Evolutionary conservation across 92 coral and sea anemone genomes (phyloP).

Genomic region (Chrysogorgia sp.): DNA sequence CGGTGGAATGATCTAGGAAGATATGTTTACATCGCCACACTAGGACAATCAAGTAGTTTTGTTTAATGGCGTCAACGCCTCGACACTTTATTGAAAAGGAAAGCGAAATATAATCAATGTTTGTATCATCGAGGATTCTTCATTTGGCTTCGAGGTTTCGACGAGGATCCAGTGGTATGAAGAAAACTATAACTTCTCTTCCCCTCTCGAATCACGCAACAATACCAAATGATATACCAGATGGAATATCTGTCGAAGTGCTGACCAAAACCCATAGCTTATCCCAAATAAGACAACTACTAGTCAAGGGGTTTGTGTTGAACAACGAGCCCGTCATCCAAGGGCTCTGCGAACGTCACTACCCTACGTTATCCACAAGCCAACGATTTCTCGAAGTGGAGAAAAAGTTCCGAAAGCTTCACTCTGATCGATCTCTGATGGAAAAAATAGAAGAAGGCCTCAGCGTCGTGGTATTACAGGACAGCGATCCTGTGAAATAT

Average conservation of each 20-base stretch:
- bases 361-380: background rate
- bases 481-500: background rate
- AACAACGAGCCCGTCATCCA: slow-evolving; percentile 7
- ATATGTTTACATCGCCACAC: too few species aligned
- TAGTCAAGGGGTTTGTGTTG: slow-evolving; percentile 11
- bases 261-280: background rate
- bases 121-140: too few species aligned
- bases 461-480: slow-evolving; percentile 3
- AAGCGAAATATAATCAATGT: too few species aligned
- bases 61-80: too few species aligned
- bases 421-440: background rate
- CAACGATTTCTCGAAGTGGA: background rate
- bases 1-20: too few species aligned
- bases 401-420: background rate
- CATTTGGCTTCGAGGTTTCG: too few species aligned
- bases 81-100: too few species aligned
- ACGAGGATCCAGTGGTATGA: too few species aligned
- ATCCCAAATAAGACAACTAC: background rate
- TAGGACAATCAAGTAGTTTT: too few species aligned
- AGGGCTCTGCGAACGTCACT: background rate
- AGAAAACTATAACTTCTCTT: too few species aligned
- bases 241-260: background rate
- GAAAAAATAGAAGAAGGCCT: background rate
- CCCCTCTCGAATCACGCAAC: background rate
- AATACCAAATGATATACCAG: background rate